These are phyloP conservation scores for Apus apus DNA, from an alignment of 2,113 vertebrate genomes.

Conservation along the genomic window DNA sequence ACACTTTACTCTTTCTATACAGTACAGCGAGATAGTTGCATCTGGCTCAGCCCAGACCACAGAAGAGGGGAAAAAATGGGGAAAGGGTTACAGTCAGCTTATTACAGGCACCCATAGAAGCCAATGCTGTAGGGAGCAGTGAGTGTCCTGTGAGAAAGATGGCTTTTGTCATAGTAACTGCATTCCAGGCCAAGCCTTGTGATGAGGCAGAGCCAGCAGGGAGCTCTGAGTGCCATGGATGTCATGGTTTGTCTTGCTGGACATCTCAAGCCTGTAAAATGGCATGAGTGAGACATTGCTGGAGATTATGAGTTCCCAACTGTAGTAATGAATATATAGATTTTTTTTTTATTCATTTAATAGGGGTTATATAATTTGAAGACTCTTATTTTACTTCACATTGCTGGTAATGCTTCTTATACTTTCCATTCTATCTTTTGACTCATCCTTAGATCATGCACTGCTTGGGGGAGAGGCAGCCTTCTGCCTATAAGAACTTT, in stretches of 20 bases:
- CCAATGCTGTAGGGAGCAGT: not conserved
- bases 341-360: not conserved
- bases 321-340: not conserved
- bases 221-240: not conserved
- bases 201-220: not conserved
- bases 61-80: not conserved
- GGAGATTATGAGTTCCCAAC: not conserved
- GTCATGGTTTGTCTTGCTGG: not conserved
- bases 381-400: not conserved
- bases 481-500: not conserved
- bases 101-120: not conserved
- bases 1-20: not conserved
- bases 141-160: not conserved
- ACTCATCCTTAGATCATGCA: not conserved
- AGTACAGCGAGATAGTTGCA: not conserved
- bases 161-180: not conserved
- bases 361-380: not conserved
- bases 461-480: not conserved
- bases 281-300: not conserved
- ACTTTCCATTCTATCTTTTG: not conserved
- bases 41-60: not conserved
- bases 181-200: not conserved
- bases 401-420: not conserved
- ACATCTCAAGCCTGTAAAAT: not conserved
- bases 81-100: not conserved